Evolutionary conservation across 1,140 invertebrate species (phyloP).

Genomic region (Phymastichus coffea): DNA sequence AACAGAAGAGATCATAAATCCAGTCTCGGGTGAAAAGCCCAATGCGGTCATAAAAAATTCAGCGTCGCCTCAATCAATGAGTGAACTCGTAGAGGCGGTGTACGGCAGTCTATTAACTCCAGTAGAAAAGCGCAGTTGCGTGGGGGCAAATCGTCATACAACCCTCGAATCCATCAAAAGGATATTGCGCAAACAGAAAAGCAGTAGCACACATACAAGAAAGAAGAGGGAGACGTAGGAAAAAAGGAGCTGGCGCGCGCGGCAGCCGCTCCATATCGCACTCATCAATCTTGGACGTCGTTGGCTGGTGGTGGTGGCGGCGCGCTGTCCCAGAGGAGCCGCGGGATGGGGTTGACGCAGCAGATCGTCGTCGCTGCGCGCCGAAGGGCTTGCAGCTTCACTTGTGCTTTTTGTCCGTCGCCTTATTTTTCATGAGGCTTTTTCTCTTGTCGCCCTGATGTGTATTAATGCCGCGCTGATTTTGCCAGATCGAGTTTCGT

Average conservation of each 20-base stretch:
- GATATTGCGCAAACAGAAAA: conserved; percentile 14
- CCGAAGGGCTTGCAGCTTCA: background rate
- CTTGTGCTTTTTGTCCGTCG: background rate
- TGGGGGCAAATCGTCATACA: too few relatives aligned
- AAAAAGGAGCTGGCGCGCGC: background rate
- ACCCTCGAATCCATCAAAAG: conserved; percentile 18
- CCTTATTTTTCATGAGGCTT: conserved; percentile 4
- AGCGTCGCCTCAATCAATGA: conserved; percentile 7
- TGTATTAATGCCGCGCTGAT: too few relatives aligned
- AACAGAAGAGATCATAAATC: too few relatives aligned
- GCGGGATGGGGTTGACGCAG: conserved; percentile 23
- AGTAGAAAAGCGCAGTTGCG: background rate
- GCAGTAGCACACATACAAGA: background rate
- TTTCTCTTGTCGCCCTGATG: background rate
- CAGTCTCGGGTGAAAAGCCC: too few relatives aligned
- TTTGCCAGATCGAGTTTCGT: too few relatives aligned
- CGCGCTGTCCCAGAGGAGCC: conserved; percentile 19
- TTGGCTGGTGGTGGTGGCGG: too few relatives aligned
- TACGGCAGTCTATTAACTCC: background rate
- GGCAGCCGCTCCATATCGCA: conserved; percentile 19
- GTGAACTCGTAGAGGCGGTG: background rate
- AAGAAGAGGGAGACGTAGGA: background rate
- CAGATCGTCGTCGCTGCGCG: conserved; percentile 6
- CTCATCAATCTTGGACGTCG: conserved; percentile 23
- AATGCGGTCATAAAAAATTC: conserved; percentile 4